Evolutionary conservation across 2,797 vertebrate species (phyloP), one percentile per base, ranked within the genome.

Genomic region (Neopelma chrysocephalum): DNA sequence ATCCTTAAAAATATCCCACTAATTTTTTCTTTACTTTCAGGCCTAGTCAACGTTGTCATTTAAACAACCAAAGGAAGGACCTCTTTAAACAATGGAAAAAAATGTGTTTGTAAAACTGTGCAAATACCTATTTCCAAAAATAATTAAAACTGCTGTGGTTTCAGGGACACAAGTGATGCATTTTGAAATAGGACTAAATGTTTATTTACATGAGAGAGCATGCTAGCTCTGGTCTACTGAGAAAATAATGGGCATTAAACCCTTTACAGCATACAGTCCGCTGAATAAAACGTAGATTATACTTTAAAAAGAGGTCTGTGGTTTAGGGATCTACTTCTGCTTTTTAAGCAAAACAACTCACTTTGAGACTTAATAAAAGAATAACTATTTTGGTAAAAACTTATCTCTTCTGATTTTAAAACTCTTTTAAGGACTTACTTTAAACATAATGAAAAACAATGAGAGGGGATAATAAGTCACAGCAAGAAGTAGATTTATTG

Each of bases 121-220:
- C 32, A 72, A 88, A 90, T 87, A 87, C 58, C 48, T 91, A 17
- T 54, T 90, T 91, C 81, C 54, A 89, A 94, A 89, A 86, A 78
- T 47, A 94, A 69, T 26, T 27, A 54, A 68, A 87, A 40, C 21
- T 51, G 18, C 32, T 82, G 72, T 58, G 51, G 57, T 82, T 94
- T 79, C 78, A 89, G 90, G 66, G 60, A 70, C 51, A 72, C 8
- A 25, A 80, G 26, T 50, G 77, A 86, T 94, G 87, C 40, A 76
- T 91, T 96, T 79, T 90, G 58, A 88, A 88, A 83, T 11, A 65
- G 70, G 88, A 48, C 58, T 94, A 91, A 86, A 79, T 82, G 77
- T 90, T 94, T 90, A 81, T 89, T 94, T 95, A 96, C 80, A 58
- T 54, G 65, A 86, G 34, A 86, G 61, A 78, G 60, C 84, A 88